Percentiles rank a stretch among this genome's conserved stretches.
phyloP scores from a whole-genome alignment of 2,113 vertebrate genomes.

The Carassius auratus region DNA sequence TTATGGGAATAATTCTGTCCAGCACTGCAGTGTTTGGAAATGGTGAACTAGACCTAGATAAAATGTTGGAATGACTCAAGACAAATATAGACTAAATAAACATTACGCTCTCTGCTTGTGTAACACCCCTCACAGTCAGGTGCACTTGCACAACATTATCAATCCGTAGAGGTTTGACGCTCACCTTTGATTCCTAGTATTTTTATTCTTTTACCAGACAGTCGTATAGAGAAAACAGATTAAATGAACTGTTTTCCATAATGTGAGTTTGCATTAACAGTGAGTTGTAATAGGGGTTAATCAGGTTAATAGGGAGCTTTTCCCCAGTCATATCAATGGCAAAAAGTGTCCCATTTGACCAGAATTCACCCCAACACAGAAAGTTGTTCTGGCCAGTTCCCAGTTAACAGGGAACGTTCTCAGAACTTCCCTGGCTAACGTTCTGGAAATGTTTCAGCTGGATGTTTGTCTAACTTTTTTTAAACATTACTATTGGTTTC shows the following conservation, averaged over 20 bases:
- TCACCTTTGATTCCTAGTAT: conserved; percentile 41
- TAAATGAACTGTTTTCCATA: not conserved
- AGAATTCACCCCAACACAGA: not conserved
- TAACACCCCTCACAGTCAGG: conserved; percentile 28
- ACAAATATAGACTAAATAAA: conserved; percentile 48
- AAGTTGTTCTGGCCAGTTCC: not conserved
- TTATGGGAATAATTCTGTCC: conserved; percentile 15
- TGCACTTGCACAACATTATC: conserved; percentile 49
- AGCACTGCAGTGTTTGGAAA: conserved; percentile 21
- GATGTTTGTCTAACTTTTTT: not conserved
- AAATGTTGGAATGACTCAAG: conserved; percentile 39
- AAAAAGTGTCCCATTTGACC: not conserved
- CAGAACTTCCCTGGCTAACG: not conserved
- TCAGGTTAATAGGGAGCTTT: not conserved
- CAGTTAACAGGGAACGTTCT: not conserved
- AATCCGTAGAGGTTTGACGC: conserved; percentile 52
- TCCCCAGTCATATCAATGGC: not conserved
- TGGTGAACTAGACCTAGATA: conserved; percentile 45
- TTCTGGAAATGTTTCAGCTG: not conserved
- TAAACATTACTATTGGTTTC: not conserved
- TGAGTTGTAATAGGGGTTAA: not conserved
- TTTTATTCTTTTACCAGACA: conserved; percentile 14
- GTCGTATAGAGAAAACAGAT: not conserved
- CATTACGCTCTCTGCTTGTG: conserved; percentile 22
- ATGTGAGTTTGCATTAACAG: not conserved